Percentiles rank a stretch among this genome's conserved stretches.
These are phyloP conservation scores for Spisula solida DNA, from an alignment of 2,888 invertebrate species.

Conservation along the genomic window DNA sequence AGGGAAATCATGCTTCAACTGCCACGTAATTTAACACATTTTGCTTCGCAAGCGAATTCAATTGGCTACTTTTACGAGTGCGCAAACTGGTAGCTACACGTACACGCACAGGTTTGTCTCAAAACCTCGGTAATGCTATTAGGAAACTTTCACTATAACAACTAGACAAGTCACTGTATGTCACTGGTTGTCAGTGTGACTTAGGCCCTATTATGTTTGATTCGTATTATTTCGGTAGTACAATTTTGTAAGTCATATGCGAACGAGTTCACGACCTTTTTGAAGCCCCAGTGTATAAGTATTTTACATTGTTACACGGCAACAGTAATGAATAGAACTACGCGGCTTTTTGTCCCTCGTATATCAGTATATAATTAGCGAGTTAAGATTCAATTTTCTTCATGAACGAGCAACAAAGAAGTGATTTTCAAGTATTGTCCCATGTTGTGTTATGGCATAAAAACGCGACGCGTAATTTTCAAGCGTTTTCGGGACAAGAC, in stretches of 20 bases:
- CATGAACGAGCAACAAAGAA: slow-evolving; percentile 7
- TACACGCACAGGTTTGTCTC: too few relatives aligned
- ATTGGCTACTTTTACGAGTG: too few relatives aligned
- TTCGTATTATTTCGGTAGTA: neutral
- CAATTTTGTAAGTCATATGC: neutral
- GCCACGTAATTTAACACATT: too few relatives aligned
- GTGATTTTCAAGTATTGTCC: neutral
- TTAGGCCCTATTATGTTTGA: too few relatives aligned
- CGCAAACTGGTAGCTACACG: too few relatives aligned
- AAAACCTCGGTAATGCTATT: too few relatives aligned
- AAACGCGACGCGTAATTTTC: neutral
- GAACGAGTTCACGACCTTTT: slow-evolving; percentile 7
- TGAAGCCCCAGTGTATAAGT: neutral
- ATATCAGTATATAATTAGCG: neutral
- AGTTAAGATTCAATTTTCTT: slow-evolving; percentile 22
- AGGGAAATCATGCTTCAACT: too few relatives aligned
- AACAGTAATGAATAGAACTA: neutral
- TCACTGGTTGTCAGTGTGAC: too few relatives aligned
- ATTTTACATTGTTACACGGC: neutral
- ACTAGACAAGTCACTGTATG: too few relatives aligned
- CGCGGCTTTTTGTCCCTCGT: neutral
- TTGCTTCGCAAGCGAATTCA: too few relatives aligned
- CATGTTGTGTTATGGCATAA: slow-evolving; percentile 7
- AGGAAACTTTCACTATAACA: too few relatives aligned
- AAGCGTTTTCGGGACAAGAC: slow-evolving; percentile 13